Base-by-base conservation (phyloP, 2,888 invertebrate genomes). In the Pandemis heparana region DNA sequence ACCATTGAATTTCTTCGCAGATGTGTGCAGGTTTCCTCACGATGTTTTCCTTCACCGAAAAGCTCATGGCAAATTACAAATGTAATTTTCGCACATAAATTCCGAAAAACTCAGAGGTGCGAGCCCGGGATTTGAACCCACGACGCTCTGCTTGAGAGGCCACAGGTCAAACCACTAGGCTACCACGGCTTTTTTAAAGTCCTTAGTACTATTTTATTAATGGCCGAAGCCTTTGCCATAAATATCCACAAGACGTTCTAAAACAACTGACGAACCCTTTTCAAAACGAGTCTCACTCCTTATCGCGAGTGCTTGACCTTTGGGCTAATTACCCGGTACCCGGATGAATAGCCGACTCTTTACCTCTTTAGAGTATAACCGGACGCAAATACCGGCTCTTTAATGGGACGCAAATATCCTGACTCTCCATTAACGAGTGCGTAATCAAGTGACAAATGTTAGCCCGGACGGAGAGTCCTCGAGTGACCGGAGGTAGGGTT, bases 391-490 rank as follows among this genome's bases (percentile, higher is more conserved):
- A 86, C 83, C 83, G 78, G 10, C 43, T 46, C 51, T 53, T 53
- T 53, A n/a, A 7, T 3, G 77, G 77, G 78, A 64, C 80, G 77
- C 80, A 85, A 86, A 86, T 86, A 87, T 83, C 84, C 79, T 76
- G 77, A 75, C 82, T 76, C 86, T 85, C 86, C 85, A 88, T 85
- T 84, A 83, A 67, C 74, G 75, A 75, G 74, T 81, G 77, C 81
- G 83, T 88, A 87, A 89, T 90, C 86, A 88, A 88, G 87, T 90
- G 92, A 92, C 92, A 89, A 89, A 87, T 88, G 87, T 89, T 88
- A 80, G 79, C 69, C 68, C 69, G 82, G 86, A 87, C 81, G 77
- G 78, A 85, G 86, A 80, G 79, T 82, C 77, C 86, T 86, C 83
- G 76, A 83, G 77, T 76, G 78, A 78, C 75, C 75, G 71, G 74